These are phyloP conservation scores for Masnerella sp. DNA, from an alignment of 2,888 invertebrate genomes.

Conservation along the genomic window DNA sequence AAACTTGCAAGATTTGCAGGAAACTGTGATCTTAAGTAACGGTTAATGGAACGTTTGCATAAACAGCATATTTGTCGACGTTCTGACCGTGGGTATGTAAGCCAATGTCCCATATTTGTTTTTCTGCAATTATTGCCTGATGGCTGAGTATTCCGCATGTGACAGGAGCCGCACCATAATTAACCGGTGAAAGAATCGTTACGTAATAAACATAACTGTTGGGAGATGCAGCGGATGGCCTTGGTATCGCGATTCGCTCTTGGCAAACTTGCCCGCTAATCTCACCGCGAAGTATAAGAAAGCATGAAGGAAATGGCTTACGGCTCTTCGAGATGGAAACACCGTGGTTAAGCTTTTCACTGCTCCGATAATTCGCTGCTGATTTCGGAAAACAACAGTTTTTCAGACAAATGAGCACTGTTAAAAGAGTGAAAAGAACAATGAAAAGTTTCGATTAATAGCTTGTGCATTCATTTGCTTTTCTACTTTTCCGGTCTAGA, in stretches of 20 bases:
- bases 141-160: conserved; percentile 10
- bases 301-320: conserved; percentile 43
- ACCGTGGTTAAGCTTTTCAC: conserved; percentile 22
- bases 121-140: conserved; percentile 13
- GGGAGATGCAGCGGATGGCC: conserved; percentile 38
- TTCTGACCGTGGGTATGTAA: conserved; percentile 40
- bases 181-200: conserved; percentile 34
- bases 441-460: conserved; percentile 33
- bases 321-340: conserved; percentile 3
- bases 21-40: too few relatives aligned
- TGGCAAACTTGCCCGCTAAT: conserved; percentile 11
- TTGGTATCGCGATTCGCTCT: conserved; percentile 12
- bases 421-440: conserved; percentile 34
- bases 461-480: conserved; percentile 14
- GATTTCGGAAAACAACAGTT: conserved; percentile 19
- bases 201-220: conserved; percentile 28
- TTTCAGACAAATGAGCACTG: conserved; percentile 5
- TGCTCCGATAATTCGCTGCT: background rate
- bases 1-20: too few relatives aligned
- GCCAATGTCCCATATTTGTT: conserved; percentile 30
- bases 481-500: conserved; percentile 47
- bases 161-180: conserved; percentile 18
- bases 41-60: background rate
- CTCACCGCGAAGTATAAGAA: conserved; percentile 26
- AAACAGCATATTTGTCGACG: background rate